These are phyloP conservation scores for Myathropa florea DNA, from an alignment of 2,888 invertebrate species.

Conservation along the genomic window DNA sequence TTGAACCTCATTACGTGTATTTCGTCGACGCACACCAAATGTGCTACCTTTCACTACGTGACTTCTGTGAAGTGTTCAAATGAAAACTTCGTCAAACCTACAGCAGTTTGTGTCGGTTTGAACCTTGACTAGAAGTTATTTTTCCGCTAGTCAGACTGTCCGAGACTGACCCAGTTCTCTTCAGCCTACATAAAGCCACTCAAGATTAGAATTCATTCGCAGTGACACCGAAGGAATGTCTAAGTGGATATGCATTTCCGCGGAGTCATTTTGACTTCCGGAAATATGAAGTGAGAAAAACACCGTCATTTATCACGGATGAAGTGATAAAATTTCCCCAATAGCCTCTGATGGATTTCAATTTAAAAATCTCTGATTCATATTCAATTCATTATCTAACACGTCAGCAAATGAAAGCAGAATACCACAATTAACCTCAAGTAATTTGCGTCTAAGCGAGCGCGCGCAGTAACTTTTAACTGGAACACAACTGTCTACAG, in stretches of 20 bases:
- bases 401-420: neutral
- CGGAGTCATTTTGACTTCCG: neutral
- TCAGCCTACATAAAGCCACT: neutral
- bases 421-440: neutral
- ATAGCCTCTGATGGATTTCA: neutral
- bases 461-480: neutral
- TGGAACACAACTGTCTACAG: neutral
- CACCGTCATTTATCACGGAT: neutral
- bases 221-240: neutral
- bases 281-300: neutral
- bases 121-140: neutral
- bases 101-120: neutral
- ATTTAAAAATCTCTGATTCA: neutral
- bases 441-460: slow-evolving; percentile 3
- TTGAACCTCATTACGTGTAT: neutral
- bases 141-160: neutral
- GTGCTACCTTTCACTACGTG: neutral
- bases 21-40: neutral
- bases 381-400: neutral
- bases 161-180: neutral
- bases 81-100: neutral
- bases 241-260: neutral
- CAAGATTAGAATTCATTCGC: neutral
- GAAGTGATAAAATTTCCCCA: neutral
- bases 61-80: neutral